Base-by-base conservation (phyloP, 2,113 vertebrate species). In the Acanthochromis polyacanthus region DNA sequence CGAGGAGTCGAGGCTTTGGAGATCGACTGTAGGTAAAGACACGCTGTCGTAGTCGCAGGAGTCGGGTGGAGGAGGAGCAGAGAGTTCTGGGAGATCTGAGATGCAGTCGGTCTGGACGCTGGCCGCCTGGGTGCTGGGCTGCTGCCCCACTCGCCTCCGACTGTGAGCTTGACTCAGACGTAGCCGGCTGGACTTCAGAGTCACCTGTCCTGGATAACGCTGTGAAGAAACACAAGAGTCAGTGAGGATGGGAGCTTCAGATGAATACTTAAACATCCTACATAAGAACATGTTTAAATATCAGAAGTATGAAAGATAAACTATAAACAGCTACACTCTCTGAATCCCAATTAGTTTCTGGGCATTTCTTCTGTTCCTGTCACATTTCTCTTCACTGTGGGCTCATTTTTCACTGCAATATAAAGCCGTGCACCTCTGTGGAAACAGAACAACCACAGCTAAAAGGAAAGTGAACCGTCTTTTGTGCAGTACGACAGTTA, bases 161-260 rank as follows among this genome's bases (percentile, higher is more conserved):
- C 90, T 66, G 30, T 92, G 95, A 68, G 95, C 75, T 83, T 94
- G 95, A 69, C 94, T 90, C 78, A 96, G 87, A 0, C 95, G 95
- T 71, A 97, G 81, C 51, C 98, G 95, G 43, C 96, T 96, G 83
- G 98, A 98, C 93, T 98, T 99, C 75, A 99, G 95, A 56, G 96
- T 96, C 85, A 99, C 96, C 92, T 99, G 98, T 30, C 98, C 97
- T 3, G 98, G 97, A 72, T 98, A 97, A 17, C 95, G 96, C 98
- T 99, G 86, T 0, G 22, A 5, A 50, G 40, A 48, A 28, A 19
- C n/a, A 19, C 12, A 40, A 51, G 43, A 65, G 2, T 16, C 40
- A 4, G 40, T 48, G 46, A 19, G 7, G 2, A 14, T 43, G 11
- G 38, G 11, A 40, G 9, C 32, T 8, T 36, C 32, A 36, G 32